Evolutionary conservation across 2,888 invertebrate genomes (phyloP), one percentile per base, ranked within the genome.

Genomic region (Flexamia atlantica): DNA sequence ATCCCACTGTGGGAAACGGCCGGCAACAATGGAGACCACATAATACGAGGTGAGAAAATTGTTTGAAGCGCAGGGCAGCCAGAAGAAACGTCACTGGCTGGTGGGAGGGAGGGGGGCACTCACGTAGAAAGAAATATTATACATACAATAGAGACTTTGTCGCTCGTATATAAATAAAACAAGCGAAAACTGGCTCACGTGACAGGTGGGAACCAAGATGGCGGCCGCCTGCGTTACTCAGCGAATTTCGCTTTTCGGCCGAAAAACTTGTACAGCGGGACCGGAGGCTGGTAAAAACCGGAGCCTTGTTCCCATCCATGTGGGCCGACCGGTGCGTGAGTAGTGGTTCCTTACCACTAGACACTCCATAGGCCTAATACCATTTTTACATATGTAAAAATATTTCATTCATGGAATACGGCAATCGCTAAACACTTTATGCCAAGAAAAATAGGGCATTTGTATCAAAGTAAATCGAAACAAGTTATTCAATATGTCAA

Each of bases 1-100:
- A 20, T 36, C 17, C n/a, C 42, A 9, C 23, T 79, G 84, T 82
- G 82, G 84, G 84, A 82, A 84, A 68, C 68, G 60, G 50, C 84
- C 50, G 70, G 28, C n/a, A 50, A 60, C 42, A 23, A 84, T 84
- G 79, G 82, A 82, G 64, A 12, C 20, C 83, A 68, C 46, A 64
- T 84, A 82, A 84, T 84, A 79, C 82, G 42, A 82, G 84, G 68
- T 84, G 84, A 64, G 84, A 84, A 82, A 84, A 84, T 82, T 84
- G 81, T 74, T 81, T 81, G 80, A 76, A 42, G 72, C 57, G 23
- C 57, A 76, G 76, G 72, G 82, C 64, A 30, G 28, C 68, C 70
- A 70, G 42, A 82, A 82, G 82, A 32, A 76, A 76, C 64, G 36
- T 7, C 80, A 2, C 1, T 14, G 53, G 72, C 20, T 36, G 76